Evolutionary conservation across 2,888 invertebrate species (phyloP).

Genomic region (Torymus auratus): DNA sequence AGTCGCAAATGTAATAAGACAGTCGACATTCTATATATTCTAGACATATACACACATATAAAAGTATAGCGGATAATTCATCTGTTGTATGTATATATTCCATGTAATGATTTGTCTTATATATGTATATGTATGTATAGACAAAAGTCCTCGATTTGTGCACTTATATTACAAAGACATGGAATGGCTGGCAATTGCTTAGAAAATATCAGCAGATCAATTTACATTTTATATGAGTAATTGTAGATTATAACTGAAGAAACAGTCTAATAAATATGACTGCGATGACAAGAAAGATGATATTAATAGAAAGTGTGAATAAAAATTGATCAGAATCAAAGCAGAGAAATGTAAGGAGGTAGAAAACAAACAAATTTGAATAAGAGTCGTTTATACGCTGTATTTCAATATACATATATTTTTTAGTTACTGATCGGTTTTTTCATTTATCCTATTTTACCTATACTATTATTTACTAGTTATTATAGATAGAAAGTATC

Average conservation of each 20-base stretch:
- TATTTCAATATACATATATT: slow-evolving; percentile 50
- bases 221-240: slow-evolving; percentile 43
- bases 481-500: too few species aligned
- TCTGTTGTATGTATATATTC: slow-evolving; percentile 33
- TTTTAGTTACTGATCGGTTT: slow-evolving; percentile 32
- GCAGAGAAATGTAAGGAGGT: neutral
- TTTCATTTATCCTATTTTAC: slow-evolving; percentile 10
- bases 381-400: slow-evolving; percentile 38
- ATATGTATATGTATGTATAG: neutral
- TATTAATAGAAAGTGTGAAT: slow-evolving; percentile 17
- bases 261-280: slow-evolving; percentile 12
- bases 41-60: neutral
- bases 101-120: neutral
- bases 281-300: slow-evolving; percentile 12
- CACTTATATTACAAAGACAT: slow-evolving; percentile 14
- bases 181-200: neutral
- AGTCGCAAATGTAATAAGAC: neutral
- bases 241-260: slow-evolving; percentile 2
- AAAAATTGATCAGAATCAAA: slow-evolving; percentile 24
- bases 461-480: too few species aligned
- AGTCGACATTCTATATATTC: neutral
- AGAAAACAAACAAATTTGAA: neutral
- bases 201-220: neutral
- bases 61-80: slow-evolving; percentile 2
- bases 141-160: slow-evolving; percentile 16